phyloP scores from a whole-genome alignment of 2,888 invertebrate species.

The Dermolepida albohirtum region DNA sequence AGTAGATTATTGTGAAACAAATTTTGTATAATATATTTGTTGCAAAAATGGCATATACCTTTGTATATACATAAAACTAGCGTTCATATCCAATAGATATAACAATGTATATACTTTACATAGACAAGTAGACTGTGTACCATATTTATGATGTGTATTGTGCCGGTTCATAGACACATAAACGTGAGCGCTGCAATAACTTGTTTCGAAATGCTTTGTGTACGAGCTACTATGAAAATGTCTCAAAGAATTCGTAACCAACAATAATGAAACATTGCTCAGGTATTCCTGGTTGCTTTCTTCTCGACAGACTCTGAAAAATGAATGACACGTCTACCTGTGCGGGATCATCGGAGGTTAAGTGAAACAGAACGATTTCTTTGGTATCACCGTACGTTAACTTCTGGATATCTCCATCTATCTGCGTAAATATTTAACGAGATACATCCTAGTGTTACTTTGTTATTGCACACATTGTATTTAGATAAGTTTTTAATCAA shows the following conservation, averaged over 20 bases:
- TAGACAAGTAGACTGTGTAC: not conserved
- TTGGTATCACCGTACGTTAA: not conserved
- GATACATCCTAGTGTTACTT: no score
- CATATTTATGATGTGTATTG: constrained; percentile 9
- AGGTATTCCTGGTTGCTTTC: constrained; percentile 26
- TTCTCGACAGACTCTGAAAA: constrained; percentile 20
- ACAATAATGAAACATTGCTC: constrained; percentile 32
- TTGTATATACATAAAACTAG: no score
- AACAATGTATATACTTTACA: not conserved
- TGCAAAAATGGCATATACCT: no score
- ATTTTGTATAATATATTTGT: no score
- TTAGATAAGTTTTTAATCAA: no score
- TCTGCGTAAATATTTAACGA: no score
- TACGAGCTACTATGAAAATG: constrained; percentile 20
- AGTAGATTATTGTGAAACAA: no score
- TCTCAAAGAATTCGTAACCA: constrained; percentile 26
- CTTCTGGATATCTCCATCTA: no score
- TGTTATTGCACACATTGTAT: no score
- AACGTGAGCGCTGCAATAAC: constrained; percentile 14
- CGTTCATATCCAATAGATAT: no score
- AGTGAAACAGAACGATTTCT: constrained; percentile 12
- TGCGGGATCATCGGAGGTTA: constrained; percentile 14
- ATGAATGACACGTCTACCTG: constrained; percentile 17
- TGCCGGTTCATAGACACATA: not conserved
- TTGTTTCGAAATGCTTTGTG: constrained; percentile 32